A percentile compares a stretch with the other conserved stretches of the same genome.
phyloP scores from a whole-genome alignment of 1,140 invertebrate genomes.

The Ruditapes philippinarum region DNA sequence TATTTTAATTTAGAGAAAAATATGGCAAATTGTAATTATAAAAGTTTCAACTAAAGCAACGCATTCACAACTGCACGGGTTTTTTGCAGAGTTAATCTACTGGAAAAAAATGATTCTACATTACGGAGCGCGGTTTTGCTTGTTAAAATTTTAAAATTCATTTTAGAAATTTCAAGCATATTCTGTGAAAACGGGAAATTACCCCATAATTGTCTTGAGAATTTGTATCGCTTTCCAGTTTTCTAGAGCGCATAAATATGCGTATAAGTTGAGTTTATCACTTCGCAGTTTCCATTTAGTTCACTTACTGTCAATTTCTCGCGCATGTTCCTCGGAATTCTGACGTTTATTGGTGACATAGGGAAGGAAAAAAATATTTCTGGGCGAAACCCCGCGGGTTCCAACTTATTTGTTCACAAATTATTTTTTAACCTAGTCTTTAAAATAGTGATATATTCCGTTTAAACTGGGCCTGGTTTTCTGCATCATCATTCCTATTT shows the following conservation, averaged over 20 bases:
- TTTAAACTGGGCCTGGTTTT: too few species aligned
- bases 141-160: slow-evolving; percentile 34
- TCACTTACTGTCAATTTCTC: slow-evolving; percentile 34
- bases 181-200: slow-evolving; percentile 37
- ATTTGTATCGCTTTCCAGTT: not conserved
- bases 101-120: not conserved
- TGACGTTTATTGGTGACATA: slow-evolving; percentile 30
- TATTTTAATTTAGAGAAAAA: too few species aligned
- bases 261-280: not conserved
- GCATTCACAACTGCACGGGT: not conserved
- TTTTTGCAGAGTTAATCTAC: not conserved
- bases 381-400: slow-evolving; percentile 18
- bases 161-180: not conserved
- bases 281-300: slow-evolving; percentile 26
- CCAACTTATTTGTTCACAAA: slow-evolving; percentile 25
- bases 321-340: not conserved
- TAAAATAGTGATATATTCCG: slow-evolving; percentile 7
- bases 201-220: slow-evolving; percentile 22
- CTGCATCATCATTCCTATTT: too few species aligned
- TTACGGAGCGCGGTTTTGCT: not conserved
- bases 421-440: slow-evolving; percentile 32
- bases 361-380: not conserved
- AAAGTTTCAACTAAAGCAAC: not conserved
- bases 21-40: not conserved
- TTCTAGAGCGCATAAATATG: slow-evolving; percentile 30